Conservation (phyloP, 2,113 vertebrate genomes). For the Phycodurus eques region DNA sequence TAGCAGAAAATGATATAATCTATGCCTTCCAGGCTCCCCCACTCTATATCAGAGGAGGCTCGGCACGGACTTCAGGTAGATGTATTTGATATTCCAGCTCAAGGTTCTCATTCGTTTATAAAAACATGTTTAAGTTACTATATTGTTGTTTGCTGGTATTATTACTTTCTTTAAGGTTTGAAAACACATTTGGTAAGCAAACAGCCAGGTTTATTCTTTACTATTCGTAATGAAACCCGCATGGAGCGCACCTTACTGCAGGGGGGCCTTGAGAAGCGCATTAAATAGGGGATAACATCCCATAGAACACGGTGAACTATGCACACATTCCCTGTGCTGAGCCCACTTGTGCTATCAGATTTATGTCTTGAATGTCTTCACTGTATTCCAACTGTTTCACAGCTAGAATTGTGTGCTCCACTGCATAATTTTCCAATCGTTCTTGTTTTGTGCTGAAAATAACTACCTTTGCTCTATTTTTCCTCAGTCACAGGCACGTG, state of each 20-base stretch:
- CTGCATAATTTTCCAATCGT: slow-evolving; percentile 4
- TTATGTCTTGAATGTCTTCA: slow-evolving; percentile 30
- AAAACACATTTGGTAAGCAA: slow-evolving; percentile 21
- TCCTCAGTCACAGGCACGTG: slow-evolving; percentile 13
- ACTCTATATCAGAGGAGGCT: slow-evolving; percentile 68
- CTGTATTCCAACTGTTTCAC: slow-evolving; percentile 26
- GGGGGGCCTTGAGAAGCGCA: slow-evolving; percentile 29
- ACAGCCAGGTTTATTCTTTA: slow-evolving; percentile 27
- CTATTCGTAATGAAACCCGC: slow-evolving; percentile 41
- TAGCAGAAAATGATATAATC: slow-evolving; percentile 79
- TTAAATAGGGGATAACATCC: slow-evolving; percentile 30
- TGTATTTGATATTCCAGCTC: not conserved
- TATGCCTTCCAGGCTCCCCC: slow-evolving; percentile 87
- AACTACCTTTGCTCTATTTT: slow-evolving; percentile 17
- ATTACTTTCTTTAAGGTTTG: not conserved
- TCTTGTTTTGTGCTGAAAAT: slow-evolving; percentile 15
- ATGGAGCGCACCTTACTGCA: slow-evolving; percentile 23
- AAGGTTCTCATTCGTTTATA: not conserved
- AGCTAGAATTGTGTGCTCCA: slow-evolving; percentile 12
- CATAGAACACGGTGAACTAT: slow-evolving; percentile 28
- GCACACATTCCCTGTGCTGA: slow-evolving; percentile 12
- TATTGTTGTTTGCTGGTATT: not conserved
- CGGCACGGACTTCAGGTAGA: slow-evolving; percentile 71
- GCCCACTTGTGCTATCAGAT: slow-evolving; percentile 23
- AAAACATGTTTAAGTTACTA: not conserved